phyloP scores from a whole-genome alignment of 2,113 vertebrate genomes.

The Smithornis capensis region DNA sequence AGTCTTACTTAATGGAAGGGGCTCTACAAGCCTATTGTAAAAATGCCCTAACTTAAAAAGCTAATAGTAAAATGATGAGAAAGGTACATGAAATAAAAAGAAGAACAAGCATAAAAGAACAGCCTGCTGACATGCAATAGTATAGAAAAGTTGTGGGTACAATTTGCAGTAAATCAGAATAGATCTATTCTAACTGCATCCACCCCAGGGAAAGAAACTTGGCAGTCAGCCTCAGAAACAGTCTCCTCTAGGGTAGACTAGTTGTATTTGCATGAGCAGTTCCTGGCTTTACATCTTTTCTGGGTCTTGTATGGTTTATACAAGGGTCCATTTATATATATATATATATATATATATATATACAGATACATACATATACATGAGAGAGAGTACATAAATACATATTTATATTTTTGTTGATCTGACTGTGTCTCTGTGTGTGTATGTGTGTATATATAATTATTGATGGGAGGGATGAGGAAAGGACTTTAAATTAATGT shows the following conservation, averaged over 20 bases:
- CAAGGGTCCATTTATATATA: neutral
- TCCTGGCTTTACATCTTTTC: neutral
- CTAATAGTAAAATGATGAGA: neutral
- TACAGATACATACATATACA: too few relatives aligned
- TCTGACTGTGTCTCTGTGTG: neutral
- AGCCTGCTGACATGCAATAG: neutral
- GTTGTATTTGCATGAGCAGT: neutral
- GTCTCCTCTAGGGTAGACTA: neutral
- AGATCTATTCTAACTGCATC: neutral
- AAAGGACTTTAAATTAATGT: neutral
- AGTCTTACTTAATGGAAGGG: neutral
- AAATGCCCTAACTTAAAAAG: neutral
- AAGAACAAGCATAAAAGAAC: neutral
- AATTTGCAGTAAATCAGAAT: neutral
- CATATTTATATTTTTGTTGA: neutral
- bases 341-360: too few relatives aligned
- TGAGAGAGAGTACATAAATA: neutral
- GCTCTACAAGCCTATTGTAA: neutral
- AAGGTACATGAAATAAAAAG: neutral
- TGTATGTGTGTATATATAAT: neutral
- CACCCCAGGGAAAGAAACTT: neutral
- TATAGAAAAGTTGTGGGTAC: neutral
- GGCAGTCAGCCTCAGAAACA: neutral
- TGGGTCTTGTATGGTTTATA: neutral
- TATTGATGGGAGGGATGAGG: neutral